Base-by-base conservation (phyloP, 2,113 vertebrate species). In the Tragulus kanchil region DNA sequence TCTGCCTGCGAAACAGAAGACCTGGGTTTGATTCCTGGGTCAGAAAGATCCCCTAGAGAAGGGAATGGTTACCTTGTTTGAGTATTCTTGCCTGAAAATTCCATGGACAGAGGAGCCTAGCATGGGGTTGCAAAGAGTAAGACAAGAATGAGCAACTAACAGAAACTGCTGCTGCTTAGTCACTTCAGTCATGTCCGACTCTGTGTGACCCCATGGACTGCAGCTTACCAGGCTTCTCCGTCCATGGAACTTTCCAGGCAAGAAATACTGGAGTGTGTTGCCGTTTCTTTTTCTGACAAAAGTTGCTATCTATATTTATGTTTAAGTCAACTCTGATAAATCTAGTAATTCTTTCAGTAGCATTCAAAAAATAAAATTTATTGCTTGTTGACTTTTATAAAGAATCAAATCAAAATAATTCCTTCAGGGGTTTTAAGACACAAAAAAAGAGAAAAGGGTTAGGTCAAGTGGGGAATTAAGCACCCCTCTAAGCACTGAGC, bases 401-500 rank as follows among this genome's bases (percentile, higher is more conserved):
- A 59, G 4, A 23, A 85, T 7, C 56, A 52, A 90, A 90, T 90
- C 26, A 90, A 82, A 92, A n/a, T 61, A 93, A 77, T 73, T 89
- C 45, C 58, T 86, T 87, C 14, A 59, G 71, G 6, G 88, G 48
- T 82, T 85, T 89, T 48, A 94, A 91, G 61, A 84, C 73, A 62
- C 78, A 58, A 59, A 59, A 36, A 71, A 48, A 28, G 45, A 61
- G 89, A 84, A 26, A 26, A 0, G 3, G 6, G 1, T 54, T 48
- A 28, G 21, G 7, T 75, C 42, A 26, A 26, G 7, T 31, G 54
- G 31, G 17, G 26, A 88, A 79, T 31, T 36, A 87, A 75, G 58
- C 83, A 45, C 28, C 71, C 23, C 42, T 26, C 23, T 15, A 48
- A 8, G 23, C 71, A 21, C 25, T 75, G 71, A 48, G 71, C 3